Conservation (phyloP, 2,797 vertebrate species). For the Odontamblyopus rebecca region DNA sequence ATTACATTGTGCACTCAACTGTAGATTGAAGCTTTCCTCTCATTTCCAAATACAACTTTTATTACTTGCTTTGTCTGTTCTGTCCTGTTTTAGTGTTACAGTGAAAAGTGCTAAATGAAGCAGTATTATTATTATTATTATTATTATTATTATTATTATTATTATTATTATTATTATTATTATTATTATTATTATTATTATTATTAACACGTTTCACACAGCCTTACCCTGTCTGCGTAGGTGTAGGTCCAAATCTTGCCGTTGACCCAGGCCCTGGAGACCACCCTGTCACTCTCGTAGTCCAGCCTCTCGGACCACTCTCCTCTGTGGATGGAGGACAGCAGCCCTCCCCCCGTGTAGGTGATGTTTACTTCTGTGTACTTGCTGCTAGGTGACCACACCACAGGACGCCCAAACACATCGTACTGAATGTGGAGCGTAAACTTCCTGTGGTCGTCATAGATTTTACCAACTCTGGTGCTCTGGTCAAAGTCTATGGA, state of each 20-base stretch:
- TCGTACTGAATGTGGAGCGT: constrained; percentile 97
- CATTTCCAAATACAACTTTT: too few relatives aligned
- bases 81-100: too few relatives aligned
- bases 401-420: constrained; percentile 85
- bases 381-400: constrained; percentile 95
- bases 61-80: too few relatives aligned
- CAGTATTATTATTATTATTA: too few relatives aligned
- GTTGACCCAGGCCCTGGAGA: constrained; percentile 94
- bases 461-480: constrained; percentile 94
- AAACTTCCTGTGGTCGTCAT: constrained; percentile 98
- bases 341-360: constrained; percentile 86
- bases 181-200: too few relatives aligned
- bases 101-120: too few relatives aligned
- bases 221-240: constrained; percentile 90
- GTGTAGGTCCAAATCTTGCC: constrained; percentile 99
- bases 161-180: too few relatives aligned
- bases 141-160: too few relatives aligned
- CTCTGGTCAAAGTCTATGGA: constrained; percentile 96
- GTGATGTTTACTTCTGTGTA: constrained; percentile 96
- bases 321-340: constrained; percentile 93
- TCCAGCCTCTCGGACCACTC: constrained; percentile 95
- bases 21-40: too few relatives aligned
- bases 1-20: too few relatives aligned
- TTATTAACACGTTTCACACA: too few relatives aligned
- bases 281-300: constrained; percentile 91